Percentiles rank a stretch among this genome's conserved stretches.
Conservation (phyloP, 1,140 invertebrate species). For the Drosophila bocki region DNA sequence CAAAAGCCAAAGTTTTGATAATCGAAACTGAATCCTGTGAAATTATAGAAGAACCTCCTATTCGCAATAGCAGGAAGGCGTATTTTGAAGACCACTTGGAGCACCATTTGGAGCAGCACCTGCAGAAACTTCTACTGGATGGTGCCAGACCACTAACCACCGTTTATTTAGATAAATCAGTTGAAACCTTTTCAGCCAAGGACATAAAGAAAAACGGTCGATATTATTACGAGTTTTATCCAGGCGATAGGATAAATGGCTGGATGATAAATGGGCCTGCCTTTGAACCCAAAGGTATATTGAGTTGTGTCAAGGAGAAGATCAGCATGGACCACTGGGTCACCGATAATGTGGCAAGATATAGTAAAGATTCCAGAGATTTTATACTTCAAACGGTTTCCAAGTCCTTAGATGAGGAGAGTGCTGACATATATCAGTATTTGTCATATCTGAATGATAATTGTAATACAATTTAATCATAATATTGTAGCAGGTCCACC, state of each 20-base stretch:
- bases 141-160: not conserved
- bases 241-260: not conserved
- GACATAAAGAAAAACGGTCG: constrained; percentile 11
- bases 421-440: constrained; percentile 6
- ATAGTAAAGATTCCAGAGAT: not conserved
- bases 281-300: constrained; percentile 14
- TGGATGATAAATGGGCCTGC: constrained; percentile 6
- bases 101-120: not conserved
- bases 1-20: not conserved
- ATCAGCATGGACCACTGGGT: constrained; percentile 13
- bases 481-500: not conserved
- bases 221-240: constrained; percentile 18
- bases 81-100: not conserved
- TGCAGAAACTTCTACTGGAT: constrained; percentile 17
- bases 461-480: not conserved
- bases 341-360: constrained; percentile 5
- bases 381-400: not conserved
- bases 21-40: constrained; percentile 3
- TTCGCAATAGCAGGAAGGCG: not conserved
- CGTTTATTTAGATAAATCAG: no score
- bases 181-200: not conserved
- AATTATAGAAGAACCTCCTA: not conserved
- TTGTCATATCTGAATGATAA: constrained; percentile 12
- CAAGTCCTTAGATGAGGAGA: not conserved
- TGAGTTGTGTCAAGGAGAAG: not conserved